Percentiles rank a stretch among this genome's conserved stretches.
Conservation (phyloP, 92 coral and sea anemone species). For the Parazoanthus atlanticus region DNA sequence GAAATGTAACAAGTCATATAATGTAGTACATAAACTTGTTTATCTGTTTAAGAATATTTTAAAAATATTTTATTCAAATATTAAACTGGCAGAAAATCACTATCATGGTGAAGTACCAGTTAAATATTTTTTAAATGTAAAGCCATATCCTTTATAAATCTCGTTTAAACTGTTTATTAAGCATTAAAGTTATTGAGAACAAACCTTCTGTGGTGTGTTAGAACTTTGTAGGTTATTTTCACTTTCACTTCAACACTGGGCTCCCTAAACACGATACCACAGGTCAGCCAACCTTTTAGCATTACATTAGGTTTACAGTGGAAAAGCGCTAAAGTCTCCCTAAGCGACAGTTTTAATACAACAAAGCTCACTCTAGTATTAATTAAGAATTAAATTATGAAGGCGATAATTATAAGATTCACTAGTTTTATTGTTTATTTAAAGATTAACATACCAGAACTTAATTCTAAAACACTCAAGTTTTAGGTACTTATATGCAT, state of each 20-base stretch:
- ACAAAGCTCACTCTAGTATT: too few relatives aligned
- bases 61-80: background rate
- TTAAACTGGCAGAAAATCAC: background rate
- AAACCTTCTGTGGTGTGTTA: conserved; percentile 96
- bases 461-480: too few relatives aligned
- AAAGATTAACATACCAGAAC: background rate
- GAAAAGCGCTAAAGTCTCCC: background rate
- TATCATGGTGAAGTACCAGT: too few relatives aligned
- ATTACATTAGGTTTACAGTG: background rate
- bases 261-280: conserved; percentile 68
- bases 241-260: conserved; percentile 75
- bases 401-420: background rate
- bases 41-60: background rate
- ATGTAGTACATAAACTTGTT: too few relatives aligned
- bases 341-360: background rate
- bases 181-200: conserved; percentile 47
- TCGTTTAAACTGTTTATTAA: conserved; percentile 16
- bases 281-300: conserved; percentile 25
- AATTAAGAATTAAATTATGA: too few relatives aligned
- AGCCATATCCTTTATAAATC: background rate
- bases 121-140: too few relatives aligned
- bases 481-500: background rate
- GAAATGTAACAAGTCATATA: too few relatives aligned
- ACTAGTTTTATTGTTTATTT: background rate
- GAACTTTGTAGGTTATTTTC: conserved; percentile 88